Percentiles rank a stretch among this genome's conserved stretches.
phyloP scores from a whole-genome alignment of 2,888 invertebrate species.

The Elgonia sp. region DNA sequence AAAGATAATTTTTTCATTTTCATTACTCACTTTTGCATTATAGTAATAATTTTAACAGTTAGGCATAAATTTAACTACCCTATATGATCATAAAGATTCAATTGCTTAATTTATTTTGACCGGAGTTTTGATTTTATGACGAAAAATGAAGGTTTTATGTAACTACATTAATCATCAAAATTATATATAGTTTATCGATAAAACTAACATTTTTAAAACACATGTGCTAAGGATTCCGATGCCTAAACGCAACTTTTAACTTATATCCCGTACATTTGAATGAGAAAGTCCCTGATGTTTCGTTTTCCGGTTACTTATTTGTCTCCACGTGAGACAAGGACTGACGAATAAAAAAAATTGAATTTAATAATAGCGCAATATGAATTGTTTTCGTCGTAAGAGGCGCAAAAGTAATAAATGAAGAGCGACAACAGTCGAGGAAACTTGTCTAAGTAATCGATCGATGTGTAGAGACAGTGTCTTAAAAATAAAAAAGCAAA shows the following conservation, averaged over 20 bases:
- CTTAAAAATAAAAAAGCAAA: constrained; percentile 78
- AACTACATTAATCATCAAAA: too few species aligned
- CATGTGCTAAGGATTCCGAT: constrained; percentile 29
- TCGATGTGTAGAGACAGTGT: constrained; percentile 85
- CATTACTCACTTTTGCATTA: too few species aligned
- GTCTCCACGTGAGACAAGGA: constrained; percentile 52
- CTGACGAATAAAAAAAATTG: constrained; percentile 54
- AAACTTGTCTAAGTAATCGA: constrained; percentile 83
- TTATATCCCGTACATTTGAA: constrained; percentile 23
- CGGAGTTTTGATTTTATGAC: too few species aligned
- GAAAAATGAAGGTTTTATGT: too few species aligned
- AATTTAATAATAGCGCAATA: constrained; percentile 57
- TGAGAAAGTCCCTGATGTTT: constrained; percentile 66
- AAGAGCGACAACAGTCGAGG: constrained; percentile 75
- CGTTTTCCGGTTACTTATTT: constrained; percentile 62
- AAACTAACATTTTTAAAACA: background rate
- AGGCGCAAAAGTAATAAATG: constrained; percentile 77
- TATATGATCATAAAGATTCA: too few species aligned
- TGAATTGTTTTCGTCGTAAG: constrained; percentile 69
- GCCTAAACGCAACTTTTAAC: constrained; percentile 11
- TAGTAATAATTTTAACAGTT: too few species aligned
- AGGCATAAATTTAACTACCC: too few species aligned
- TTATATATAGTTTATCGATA: background rate
- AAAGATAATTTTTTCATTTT: too few species aligned
- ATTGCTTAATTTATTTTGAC: too few species aligned